Evolutionary conservation across 2,888 invertebrate species (phyloP), one percentile per base, ranked within the genome.

Genomic region (Thymelicus sylvestris): DNA sequence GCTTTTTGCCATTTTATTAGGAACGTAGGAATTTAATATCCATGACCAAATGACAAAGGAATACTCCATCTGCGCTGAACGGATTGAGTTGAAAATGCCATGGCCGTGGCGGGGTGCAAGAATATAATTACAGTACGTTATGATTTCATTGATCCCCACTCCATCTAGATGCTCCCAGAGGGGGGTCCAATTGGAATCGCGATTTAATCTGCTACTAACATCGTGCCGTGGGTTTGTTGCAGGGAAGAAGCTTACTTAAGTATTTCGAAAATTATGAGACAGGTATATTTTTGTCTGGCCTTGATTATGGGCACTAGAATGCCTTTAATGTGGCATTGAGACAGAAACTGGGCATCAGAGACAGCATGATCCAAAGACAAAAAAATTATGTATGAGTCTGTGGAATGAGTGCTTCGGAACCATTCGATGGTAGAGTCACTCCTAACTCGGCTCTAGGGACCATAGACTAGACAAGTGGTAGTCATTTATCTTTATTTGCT

Each of bases 161-260:
- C 69, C 67, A 76, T 75, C 76, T 77, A 72, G 77, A 77, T 76
- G 70, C 70, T 67, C 77, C 12, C 77, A 74, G 76, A 74, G 76
- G 78, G 78, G 77, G 80, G 77, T 73, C 68, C 57, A 68, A 68
- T 70, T 74, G 72, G 63, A 76, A 74, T 76, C 75, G 77, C 76
- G 74, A 76, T 75, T 76, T 75, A 72, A 68, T 75, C 61, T 62
- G 66, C 67, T 38, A 72, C 71, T 75, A 74, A 55, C 52, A 8
- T 69, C 39, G 19, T 31, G 67, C 72, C 67, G 75, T 74, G 78
- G 74, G 74, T 75, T 77, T 74, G 75, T 77, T 62, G 66, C 13
- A 39, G 15, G 39, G 38, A n/a, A 39, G 6, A 55, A 44, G 41
- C 7, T 52, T n/a, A 52, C 7, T 52, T n/a, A 52, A 52, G 1